A percentile compares a stretch with the other conserved stretches of the same genome.
Evolutionary conservation across 2,797 vertebrate species (phyloP).

Genomic region (Spizella passerina): DNA sequence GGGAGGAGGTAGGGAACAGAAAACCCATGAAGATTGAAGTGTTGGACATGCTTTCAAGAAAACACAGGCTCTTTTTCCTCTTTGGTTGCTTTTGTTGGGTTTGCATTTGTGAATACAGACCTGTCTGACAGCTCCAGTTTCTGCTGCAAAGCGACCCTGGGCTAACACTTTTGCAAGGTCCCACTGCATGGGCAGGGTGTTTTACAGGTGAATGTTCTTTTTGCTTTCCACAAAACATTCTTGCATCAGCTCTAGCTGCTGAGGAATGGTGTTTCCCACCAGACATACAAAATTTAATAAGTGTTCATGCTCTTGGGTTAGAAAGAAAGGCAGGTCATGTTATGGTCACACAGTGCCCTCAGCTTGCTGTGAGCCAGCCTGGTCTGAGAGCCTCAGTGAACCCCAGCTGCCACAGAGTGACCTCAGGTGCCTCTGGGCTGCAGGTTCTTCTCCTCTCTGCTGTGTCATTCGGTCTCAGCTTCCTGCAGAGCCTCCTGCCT

Average conservation of each 20-base stretch:
- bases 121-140: neutral
- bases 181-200: neutral
- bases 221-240: neutral
- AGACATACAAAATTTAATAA: neutral
- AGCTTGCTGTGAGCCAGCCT: neutral
- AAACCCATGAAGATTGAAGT: neutral
- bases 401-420: neutral
- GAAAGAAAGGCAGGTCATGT: neutral
- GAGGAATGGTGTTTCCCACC: neutral
- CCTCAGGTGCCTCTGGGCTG: conserved; percentile 26
- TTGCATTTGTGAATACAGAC: neutral
- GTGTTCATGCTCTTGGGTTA: neutral
- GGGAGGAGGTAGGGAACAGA: neutral
- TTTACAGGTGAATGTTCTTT: neutral
- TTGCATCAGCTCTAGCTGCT: neutral
- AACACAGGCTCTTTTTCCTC: neutral
- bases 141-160: neutral
- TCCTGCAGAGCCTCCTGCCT: neutral
- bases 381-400: neutral
- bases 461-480: neutral
- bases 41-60: neutral
- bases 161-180: neutral
- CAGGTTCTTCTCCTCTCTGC: neutral
- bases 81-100: neutral
- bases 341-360: neutral